phyloP scores from a whole-genome alignment of 64 coral and sea anemone genomes.

The Trachythela sp. region DNA sequence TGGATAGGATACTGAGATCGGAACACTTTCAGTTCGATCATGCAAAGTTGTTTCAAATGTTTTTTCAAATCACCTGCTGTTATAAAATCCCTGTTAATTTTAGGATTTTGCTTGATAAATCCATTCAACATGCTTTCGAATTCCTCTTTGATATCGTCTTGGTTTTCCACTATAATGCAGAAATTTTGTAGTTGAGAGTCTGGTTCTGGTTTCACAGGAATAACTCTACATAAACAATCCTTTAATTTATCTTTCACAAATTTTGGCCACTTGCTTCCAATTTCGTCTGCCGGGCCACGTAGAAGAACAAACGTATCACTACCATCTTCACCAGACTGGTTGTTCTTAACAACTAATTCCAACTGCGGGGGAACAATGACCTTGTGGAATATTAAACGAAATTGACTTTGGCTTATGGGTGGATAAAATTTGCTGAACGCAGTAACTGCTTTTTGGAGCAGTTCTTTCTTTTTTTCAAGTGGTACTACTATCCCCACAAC shows the following conservation, averaged over 20 bases:
- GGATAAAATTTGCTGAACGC: constrained; percentile 59
- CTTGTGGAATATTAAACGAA: constrained; percentile 49
- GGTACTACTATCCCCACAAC: constrained; percentile 50
- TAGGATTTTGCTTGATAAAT: constrained; percentile 34
- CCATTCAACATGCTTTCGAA: constrained; percentile 16
- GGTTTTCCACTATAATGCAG: neutral
- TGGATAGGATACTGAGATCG: constrained; percentile 67
- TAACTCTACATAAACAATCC: neutral
- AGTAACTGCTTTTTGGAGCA: constrained; percentile 18
- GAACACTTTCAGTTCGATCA: constrained; percentile 46
- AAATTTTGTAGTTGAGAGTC: neutral
- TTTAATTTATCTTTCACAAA: neutral
- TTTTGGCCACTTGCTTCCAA: neutral
- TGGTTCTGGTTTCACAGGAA: neutral
- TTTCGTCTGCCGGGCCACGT: neutral
- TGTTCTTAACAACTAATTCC: neutral
- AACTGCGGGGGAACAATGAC: constrained; percentile 36
- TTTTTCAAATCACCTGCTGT: constrained; percentile 19
- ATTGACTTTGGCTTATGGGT: constrained; percentile 39
- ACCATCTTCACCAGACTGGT: constrained; percentile 2
- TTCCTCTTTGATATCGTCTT: constrained; percentile 24
- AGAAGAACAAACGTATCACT: constrained; percentile 22
- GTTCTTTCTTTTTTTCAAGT: constrained; percentile 12
- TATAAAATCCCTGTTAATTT: neutral
- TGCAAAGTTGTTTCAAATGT: constrained; percentile 18